Percentiles rank a stretch among this genome's conserved stretches.
Conservation (phyloP, 2,888 invertebrate genomes). For the Acanthosepion lycidas region DNA sequence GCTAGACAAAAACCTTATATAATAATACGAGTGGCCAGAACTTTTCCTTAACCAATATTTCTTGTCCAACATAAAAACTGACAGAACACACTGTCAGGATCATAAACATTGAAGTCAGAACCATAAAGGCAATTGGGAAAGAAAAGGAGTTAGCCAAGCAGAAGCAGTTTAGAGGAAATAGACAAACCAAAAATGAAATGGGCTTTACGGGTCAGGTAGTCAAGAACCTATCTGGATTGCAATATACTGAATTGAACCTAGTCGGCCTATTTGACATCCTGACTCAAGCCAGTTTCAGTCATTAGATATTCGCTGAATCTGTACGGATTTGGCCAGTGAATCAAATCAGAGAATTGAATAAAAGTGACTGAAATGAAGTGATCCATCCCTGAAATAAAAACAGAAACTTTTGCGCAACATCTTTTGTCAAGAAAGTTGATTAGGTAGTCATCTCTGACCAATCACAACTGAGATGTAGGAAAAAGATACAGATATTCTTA, state of each 20-base stretch:
- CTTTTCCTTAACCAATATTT: not conserved
- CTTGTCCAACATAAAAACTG: not conserved
- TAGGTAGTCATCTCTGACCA: no score
- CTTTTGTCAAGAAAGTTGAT: no score
- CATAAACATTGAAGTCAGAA: not conserved
- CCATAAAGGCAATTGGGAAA: not conserved
- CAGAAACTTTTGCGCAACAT: not conserved
- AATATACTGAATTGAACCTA: not conserved
- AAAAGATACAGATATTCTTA: not conserved
- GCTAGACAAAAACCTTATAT: not conserved
- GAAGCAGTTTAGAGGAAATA: not conserved
- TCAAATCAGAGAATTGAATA: not conserved
- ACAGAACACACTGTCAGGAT: not conserved
- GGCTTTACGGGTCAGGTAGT: not conserved
- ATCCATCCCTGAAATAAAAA: not conserved
- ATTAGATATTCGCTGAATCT: constrained; percentile 3
- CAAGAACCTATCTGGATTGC: constrained; percentile 25
- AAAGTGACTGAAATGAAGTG: not conserved
- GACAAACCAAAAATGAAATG: not conserved
- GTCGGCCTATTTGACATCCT: not conserved
- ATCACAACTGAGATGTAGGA: not conserved
- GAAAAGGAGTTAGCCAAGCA: not conserved
- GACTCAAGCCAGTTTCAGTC: constrained; percentile 4
- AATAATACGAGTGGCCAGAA: not conserved
- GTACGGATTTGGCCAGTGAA: not conserved